Conservation (phyloP, 1,140 invertebrate species). For the Drosophila willistoni region DNA sequence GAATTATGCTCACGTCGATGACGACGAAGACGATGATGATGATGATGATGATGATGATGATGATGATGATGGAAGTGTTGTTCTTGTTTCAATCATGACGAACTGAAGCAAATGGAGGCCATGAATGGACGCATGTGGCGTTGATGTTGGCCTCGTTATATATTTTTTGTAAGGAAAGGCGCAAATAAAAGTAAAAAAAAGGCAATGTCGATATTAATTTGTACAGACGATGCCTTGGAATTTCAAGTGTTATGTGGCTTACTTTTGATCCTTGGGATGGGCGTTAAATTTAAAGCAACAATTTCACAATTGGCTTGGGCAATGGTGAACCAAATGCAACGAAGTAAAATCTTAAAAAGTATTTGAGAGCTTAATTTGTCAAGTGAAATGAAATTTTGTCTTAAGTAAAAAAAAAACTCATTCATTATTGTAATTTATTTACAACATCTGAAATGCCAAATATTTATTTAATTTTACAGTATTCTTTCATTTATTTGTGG, state of each 20-base stretch:
- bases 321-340: background rate
- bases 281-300: constrained; percentile 22
- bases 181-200: background rate
- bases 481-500: constrained; percentile 82
- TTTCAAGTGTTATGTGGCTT: constrained; percentile 30
- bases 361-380: constrained; percentile 64
- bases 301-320: background rate
- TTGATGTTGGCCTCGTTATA: constrained; percentile 55
- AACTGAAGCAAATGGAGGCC: constrained; percentile 34
- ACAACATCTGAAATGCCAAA: constrained; percentile 75
- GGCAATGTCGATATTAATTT: constrained; percentile 62
- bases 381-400: constrained; percentile 75
- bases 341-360: background rate
- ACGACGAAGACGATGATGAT: background rate
- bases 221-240: constrained; percentile 29
- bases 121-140: constrained; percentile 69
- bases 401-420: constrained; percentile 52
- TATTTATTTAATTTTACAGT: constrained; percentile 80
- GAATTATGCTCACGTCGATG: constrained; percentile 69
- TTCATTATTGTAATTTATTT: constrained; percentile 82
- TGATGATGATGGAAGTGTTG: constrained; percentile 60
- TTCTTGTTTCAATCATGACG: constrained; percentile 57
- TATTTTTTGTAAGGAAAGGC: background rate
- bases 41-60: background rate
- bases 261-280: constrained; percentile 32